Conservation (phyloP, 2,113 vertebrate genomes). For the Helogale parvula region DNA sequence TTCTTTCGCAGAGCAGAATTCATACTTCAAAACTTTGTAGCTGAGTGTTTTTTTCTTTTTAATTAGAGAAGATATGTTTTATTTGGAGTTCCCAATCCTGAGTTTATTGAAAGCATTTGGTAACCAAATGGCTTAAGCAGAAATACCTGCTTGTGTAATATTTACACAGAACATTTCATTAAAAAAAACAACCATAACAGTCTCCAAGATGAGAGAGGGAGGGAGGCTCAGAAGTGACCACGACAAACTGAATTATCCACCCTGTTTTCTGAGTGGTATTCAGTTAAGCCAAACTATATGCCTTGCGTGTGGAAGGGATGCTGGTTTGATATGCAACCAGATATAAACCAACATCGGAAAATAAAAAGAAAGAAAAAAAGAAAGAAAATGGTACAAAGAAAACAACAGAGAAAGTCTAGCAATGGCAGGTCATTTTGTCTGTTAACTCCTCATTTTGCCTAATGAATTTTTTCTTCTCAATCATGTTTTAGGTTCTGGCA, state of each 20-base stretch:
- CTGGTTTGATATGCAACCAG: slow-evolving; percentile 33
- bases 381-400: slow-evolving; percentile 16
- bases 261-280: not conserved
- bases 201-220: slow-evolving; percentile 9
- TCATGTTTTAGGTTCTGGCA: slow-evolving; percentile 14
- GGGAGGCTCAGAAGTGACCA: slow-evolving; percentile 8
- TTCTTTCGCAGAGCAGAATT: slow-evolving; percentile 7
- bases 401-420: slow-evolving; percentile 46
- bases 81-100: not conserved
- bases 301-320: slow-evolving; percentile 7
- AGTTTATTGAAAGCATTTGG: not conserved
- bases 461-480: not conserved
- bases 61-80: not conserved
- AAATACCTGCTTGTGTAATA: not conserved
- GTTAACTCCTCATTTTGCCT: slow-evolving; percentile 53
- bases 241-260: slow-evolving; percentile 11
- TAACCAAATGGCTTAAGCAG: not conserved
- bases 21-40: not conserved
- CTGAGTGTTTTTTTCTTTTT: not conserved
- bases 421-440: slow-evolving; percentile 40
- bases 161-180: not conserved
- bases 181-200: not conserved
- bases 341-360: slow-evolving; percentile 60
- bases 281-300: slow-evolving; percentile 41
- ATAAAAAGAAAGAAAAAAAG: not conserved